Evolutionary conservation across 2,113 vertebrate genomes (phyloP).

Genomic region (Pseudopipra pipra): DNA sequence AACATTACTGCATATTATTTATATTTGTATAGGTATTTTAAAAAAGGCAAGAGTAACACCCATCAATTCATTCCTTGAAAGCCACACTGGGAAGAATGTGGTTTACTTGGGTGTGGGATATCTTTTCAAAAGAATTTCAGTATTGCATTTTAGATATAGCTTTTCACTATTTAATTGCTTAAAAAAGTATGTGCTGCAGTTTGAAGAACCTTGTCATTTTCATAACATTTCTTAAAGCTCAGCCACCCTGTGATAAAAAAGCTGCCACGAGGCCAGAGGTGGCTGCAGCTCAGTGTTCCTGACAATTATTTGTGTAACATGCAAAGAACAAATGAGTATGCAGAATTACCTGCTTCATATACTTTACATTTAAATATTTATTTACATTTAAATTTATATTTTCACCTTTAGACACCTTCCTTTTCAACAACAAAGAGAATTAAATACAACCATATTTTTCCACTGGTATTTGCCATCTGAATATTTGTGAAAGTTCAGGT

Average conservation of each 20-base stretch:
- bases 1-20: background rate
- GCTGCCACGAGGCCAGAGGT: slow-evolving; percentile 57
- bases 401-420: slow-evolving; percentile 26
- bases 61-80: slow-evolving; percentile 48
- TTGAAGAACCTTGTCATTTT: slow-evolving; percentile 62
- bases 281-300: slow-evolving; percentile 49
- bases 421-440: background rate
- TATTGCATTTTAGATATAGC: background rate
- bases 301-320: slow-evolving; percentile 40
- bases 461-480: background rate
- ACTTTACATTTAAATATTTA: background rate
- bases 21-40: background rate
- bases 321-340: slow-evolving; percentile 57
- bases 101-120: background rate
- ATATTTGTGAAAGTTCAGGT: background rate
- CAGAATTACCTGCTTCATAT: slow-evolving; percentile 53
- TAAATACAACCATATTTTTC: background rate
- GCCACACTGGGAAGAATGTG: background rate
- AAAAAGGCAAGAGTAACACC: background rate
- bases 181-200: slow-evolving; percentile 52
- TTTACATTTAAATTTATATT: slow-evolving; percentile 55
- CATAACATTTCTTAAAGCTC: slow-evolving; percentile 64
- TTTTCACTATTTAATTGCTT: slow-evolving; percentile 57
- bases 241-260: slow-evolving; percentile 61
- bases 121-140: slow-evolving; percentile 62